Evolutionary conservation across 64 coral and sea anemone species (phyloP).

Genomic region (Dendronephthya gigantea): DNA sequence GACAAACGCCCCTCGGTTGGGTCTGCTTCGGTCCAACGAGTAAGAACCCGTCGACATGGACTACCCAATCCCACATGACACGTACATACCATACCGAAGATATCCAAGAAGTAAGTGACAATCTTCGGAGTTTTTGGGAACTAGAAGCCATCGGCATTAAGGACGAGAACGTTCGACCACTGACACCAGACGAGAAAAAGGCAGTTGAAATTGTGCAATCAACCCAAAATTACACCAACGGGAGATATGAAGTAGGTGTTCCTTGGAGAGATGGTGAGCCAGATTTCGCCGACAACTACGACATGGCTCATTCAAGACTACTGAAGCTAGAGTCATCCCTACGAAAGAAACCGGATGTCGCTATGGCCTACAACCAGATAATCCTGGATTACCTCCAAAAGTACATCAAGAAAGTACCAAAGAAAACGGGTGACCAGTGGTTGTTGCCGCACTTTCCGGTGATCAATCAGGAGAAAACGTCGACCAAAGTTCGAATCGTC

Average conservation of each 20-base stretch:
- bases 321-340: no score
- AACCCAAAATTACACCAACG: background rate
- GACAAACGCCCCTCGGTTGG: background rate
- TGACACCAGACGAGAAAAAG: slow-evolving; percentile 11
- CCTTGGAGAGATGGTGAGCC: slow-evolving; percentile 42
- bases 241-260: slow-evolving; percentile 34
- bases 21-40: slow-evolving; percentile 31
- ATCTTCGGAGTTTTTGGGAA: slow-evolving; percentile 18
- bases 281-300: background rate
- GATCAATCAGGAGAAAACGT: no score
- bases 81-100: background rate
- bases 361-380: no score
- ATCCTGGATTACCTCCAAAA: no score
- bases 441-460: no score
- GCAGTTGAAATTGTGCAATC: background rate
- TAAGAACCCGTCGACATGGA: slow-evolving; percentile 21
- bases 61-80: slow-evolving; percentile 27
- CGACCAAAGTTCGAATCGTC: no score
- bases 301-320: no score
- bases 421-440: no score
- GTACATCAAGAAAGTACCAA: no score
- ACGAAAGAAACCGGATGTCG: no score
- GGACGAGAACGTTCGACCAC: background rate
- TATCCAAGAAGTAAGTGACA: background rate
- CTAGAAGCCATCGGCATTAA: slow-evolving; percentile 32